These are phyloP conservation scores for Panulirus ornatus DNA, from an alignment of 1,140 invertebrate species.

Conservation along the genomic window DNA sequence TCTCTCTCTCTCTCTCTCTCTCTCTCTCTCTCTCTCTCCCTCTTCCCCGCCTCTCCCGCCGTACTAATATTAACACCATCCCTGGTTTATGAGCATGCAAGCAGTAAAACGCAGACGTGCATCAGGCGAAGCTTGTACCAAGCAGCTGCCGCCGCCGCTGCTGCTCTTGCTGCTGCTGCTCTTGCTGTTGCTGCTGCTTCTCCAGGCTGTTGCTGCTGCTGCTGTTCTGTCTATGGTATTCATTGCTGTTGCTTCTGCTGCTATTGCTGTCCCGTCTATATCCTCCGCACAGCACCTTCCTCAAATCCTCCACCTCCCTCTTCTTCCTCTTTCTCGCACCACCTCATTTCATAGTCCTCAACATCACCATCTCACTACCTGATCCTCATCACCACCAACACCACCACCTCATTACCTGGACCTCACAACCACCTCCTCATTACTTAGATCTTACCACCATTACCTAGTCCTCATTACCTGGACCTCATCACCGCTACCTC, in stretches of 20 bases:
- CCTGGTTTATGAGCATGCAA: not conserved
- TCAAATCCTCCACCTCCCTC: constrained; percentile 11
- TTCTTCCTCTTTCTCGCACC: constrained; percentile 42
- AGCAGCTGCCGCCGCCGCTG: no score
- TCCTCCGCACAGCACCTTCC: no score
- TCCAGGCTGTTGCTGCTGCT: no score
- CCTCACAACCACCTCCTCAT: not conserved
- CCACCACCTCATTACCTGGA: not conserved
- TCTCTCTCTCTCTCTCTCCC: constrained; percentile 32
- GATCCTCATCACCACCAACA: not conserved
- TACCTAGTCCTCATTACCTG: not conserved
- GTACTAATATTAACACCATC: not conserved
- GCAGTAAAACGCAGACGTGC: constrained; percentile 20
- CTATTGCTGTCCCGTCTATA: no score
- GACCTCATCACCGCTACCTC: no score
- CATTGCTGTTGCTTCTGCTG: not conserved
- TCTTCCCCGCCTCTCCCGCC: not conserved
- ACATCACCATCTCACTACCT: no score
- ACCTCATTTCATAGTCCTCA: no score
- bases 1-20: constrained; percentile 25
- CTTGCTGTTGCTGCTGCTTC: not conserved
- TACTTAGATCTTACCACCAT: not conserved
- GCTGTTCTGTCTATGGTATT: no score
- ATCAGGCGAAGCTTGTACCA: not conserved
- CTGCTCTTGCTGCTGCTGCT: not conserved